Evolutionary conservation across 1,140 invertebrate species (phyloP).

Genomic region (Brachionus asplanchnoidis): DNA sequence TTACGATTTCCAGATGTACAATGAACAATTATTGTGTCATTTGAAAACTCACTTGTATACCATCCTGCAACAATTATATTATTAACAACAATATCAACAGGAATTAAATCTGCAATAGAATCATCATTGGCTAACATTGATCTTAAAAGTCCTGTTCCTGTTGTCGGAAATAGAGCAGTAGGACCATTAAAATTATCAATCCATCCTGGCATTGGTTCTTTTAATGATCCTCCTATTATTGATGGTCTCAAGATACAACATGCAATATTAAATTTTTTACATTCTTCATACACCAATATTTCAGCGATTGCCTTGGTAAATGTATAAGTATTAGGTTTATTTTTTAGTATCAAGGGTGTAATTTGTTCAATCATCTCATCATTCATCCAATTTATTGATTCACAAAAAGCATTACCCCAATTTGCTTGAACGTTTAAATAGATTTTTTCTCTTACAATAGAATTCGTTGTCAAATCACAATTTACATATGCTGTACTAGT

Average conservation of each 20-base stretch:
- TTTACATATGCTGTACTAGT: constrained; percentile 61
- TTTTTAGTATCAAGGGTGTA: constrained; percentile 67
- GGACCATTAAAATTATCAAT: constrained; percentile 56
- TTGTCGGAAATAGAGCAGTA: constrained; percentile 47
- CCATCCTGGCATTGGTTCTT: constrained; percentile 69
- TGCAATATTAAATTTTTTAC: constrained; percentile 64
- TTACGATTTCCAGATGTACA: constrained; percentile 43
- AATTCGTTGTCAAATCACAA: constrained; percentile 51
- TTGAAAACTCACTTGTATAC: constrained; percentile 64
- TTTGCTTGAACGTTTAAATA: constrained; percentile 71
- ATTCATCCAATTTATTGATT: constrained; percentile 65
- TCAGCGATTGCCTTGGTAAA: constrained; percentile 78
- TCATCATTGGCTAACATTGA: constrained; percentile 70
- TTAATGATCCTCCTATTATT: constrained; percentile 81
- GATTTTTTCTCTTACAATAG: constrained; percentile 61
- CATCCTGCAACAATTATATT: constrained; percentile 74
- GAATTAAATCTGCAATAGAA: constrained; percentile 83
- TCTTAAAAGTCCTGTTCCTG: constrained; percentile 75
- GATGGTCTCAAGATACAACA: constrained; percentile 76
- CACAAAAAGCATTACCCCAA: constrained; percentile 79
- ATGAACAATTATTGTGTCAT: constrained; percentile 25
- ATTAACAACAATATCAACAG: constrained; percentile 86
- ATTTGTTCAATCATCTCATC: constrained; percentile 67
- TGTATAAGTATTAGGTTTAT: constrained; percentile 77
- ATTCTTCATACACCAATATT: constrained; percentile 62